phyloP scores from a whole-genome alignment of 1,140 invertebrate species.

The Coelopa frigida region DNA sequence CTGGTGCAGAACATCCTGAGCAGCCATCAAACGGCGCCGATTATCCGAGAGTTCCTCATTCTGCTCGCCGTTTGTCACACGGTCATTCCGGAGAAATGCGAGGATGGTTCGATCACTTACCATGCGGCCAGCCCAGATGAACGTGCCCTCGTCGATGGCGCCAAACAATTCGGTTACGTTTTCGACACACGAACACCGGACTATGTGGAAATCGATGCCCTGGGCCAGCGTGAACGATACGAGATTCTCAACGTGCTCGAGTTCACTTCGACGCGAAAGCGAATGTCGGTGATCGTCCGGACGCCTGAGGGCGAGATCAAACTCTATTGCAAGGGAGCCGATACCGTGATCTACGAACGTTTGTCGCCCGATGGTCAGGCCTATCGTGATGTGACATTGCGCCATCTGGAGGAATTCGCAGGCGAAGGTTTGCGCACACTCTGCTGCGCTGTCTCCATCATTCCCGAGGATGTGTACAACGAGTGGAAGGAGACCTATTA shows the following conservation, averaged over 20 bases:
- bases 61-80: constrained; percentile 95
- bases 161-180: constrained; percentile 76
- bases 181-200: constrained; percentile 84
- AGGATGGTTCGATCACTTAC: constrained; percentile 67
- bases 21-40: constrained; percentile 52
- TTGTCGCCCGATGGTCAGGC: constrained; percentile 51
- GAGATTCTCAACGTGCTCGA: constrained; percentile 95
- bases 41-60: constrained; percentile 78
- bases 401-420: constrained; percentile 90
- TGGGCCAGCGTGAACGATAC: constrained; percentile 66
- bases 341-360: constrained; percentile 77
- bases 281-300: constrained; percentile 88
- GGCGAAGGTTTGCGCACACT: constrained; percentile 80
- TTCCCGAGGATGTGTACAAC: constrained; percentile 62
- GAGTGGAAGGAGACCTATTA: constrained; percentile 77
- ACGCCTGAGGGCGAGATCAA: constrained; percentile 74
- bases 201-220: constrained; percentile 66
- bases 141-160: constrained; percentile 88
- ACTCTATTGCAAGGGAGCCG: constrained; percentile 90
- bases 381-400: constrained; percentile 63
- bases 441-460: constrained; percentile 76
- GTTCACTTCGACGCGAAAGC: constrained; percentile 87
- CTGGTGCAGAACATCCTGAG: constrained; percentile 52
- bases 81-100: constrained; percentile 84
- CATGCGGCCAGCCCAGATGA: constrained; percentile 94